Evolutionary conservation across 2,888 invertebrate genomes (phyloP).

Genomic region (Sisyra nigra): DNA sequence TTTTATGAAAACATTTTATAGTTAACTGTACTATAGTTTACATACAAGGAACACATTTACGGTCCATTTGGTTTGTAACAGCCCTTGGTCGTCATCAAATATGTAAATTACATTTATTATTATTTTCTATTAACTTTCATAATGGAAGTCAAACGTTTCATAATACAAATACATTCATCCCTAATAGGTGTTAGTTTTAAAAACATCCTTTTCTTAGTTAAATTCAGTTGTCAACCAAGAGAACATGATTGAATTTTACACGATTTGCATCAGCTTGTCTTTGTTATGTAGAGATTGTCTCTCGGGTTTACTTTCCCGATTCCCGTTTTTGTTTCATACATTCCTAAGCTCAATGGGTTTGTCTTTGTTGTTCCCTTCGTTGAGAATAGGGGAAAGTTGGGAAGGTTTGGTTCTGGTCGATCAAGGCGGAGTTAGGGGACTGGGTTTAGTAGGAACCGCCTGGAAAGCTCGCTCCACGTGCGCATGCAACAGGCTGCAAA

Average conservation of each 20-base stretch:
- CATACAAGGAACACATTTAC: not conserved
- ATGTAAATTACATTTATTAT: conserved; percentile 17
- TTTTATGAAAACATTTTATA: too few relatives aligned
- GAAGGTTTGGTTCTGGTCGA: not conserved
- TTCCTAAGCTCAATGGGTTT: not conserved
- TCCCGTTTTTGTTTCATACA: not conserved
- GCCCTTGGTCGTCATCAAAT: conserved; percentile 8
- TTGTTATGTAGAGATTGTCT: too few relatives aligned
- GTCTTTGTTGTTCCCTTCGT: too few relatives aligned
- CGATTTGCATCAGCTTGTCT: too few relatives aligned
- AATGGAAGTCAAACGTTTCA: conserved; percentile 19
- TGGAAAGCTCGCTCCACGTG: conserved; percentile 1
- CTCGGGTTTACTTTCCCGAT: not conserved
- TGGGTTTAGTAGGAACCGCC: not conserved
- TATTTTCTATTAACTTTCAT: conserved; percentile 16
- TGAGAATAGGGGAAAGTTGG: conserved; percentile 2
- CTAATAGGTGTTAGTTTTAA: conserved; percentile 15
- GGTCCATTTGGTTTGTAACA: not conserved
- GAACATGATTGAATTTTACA: too few relatives aligned
- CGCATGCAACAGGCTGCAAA: not conserved
- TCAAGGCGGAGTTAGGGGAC: conserved; percentile 2
- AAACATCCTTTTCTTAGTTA: too few relatives aligned
- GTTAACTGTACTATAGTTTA: too few relatives aligned
- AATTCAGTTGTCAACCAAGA: too few relatives aligned
- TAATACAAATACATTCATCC: conserved; percentile 18